phyloP scores from a whole-genome alignment of 2,888 invertebrate species.

The Drosophila prostipennis region DNA sequence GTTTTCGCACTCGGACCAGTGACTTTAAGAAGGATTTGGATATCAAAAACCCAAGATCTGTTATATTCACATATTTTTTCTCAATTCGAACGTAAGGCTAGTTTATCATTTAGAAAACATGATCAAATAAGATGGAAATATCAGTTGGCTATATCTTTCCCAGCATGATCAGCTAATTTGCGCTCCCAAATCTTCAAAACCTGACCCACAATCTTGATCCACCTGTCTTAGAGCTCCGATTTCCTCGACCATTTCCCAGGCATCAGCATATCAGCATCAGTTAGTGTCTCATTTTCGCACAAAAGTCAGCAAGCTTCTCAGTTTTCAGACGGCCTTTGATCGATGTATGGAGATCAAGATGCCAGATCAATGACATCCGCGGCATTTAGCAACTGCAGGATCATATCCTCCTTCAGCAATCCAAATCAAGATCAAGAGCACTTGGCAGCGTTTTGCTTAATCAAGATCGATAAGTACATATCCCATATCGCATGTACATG shows the following conservation, averaged over 20 bases:
- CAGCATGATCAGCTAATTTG: conserved; percentile 30
- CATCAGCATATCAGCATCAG: conserved; percentile 12
- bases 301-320: conserved; percentile 37
- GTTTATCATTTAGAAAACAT: not conserved
- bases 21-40: not conserved
- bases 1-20: not conserved
- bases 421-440: conserved; percentile 36
- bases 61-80: too few relatives aligned
- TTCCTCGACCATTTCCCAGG: conserved; percentile 25
- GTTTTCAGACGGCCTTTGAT: conserved; percentile 25
- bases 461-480: conserved; percentile 52
- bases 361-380: conserved; percentile 46
- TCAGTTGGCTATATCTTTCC: conserved; percentile 9
- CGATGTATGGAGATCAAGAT: conserved; percentile 22
- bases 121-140: not conserved
- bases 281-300: conserved; percentile 44
- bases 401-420: conserved; percentile 45
- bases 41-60: not conserved
- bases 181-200: not conserved
- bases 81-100: too few relatives aligned
- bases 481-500: conserved; percentile 19
- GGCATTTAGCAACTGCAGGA: conserved; percentile 40
- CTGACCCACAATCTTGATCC: conserved; percentile 23
- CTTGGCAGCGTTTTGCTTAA: conserved; percentile 45
- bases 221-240: conserved; percentile 28